Evolutionary conservation across 2,113 vertebrate species (phyloP), one percentile per base, ranked within the genome.

Genomic region (Myxocyprinus asiaticus): DNA sequence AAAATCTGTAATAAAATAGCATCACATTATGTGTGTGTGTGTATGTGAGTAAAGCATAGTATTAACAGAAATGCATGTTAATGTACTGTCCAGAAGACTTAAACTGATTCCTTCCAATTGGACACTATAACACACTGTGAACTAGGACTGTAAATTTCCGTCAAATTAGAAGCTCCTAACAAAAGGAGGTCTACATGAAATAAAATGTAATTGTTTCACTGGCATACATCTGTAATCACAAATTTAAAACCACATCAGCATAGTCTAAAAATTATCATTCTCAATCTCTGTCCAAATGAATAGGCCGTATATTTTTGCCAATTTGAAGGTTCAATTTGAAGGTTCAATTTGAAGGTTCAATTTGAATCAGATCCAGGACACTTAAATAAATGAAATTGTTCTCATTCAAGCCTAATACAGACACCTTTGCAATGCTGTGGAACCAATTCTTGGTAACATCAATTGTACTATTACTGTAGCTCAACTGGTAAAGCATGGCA

Each of bases 181-280:
- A 72, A 72, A 77, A 71, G 15, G 33, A 59, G 6, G 10, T 48
- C 53, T 77, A 77, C 77, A 82, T 77, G 61, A 82, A 67, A 11
- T n/a, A 12, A 0, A 61, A 56, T 77, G 44, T 71, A 67, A 77
- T 33, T 71, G 67, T n/a, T 82, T 82, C 22, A 82, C 67, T 66
- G 75, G 59, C 59, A 33, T 33, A 33, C 22, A 33, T 33, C 22
- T 33, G 22, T 33, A 50, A 17, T 56, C 72, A 59, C 47, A 50
- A 51, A 51, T 51, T 45, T 50, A 5, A 51, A 72, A 17, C 71
- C 45, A 61, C 44, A 17, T 64, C 59, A 45, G 22, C 53, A 58
- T 14, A 1, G 7, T 58, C 55, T 6, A 58, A 58, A 15, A 33
- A 33, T 33, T 33, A 1, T 33, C 22, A 33, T 33, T 33, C 22